Evolutionary conservation across 1,140 invertebrate species (phyloP), one percentile per base, ranked within the genome.

Genomic region (Drosophila sulfurigaster): DNA sequence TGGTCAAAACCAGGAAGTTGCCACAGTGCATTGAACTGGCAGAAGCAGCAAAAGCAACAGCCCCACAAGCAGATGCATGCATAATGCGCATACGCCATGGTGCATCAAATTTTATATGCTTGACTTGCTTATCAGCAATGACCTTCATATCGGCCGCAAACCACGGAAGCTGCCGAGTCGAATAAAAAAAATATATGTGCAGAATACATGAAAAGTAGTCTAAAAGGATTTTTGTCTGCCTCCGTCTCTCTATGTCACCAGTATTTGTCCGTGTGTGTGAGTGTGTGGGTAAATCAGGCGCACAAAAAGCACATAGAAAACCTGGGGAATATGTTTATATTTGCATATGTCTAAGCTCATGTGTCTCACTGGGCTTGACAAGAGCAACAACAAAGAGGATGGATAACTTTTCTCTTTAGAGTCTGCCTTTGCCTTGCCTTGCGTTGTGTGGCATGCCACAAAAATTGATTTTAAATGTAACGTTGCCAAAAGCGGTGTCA

Each of bases 401-500:
- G 41, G 25, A 83, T 67, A 71, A 70, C 57, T 11, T 54, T 62
- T 38, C 48, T 20, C 35, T 11, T 28, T 0, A 45, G 16, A 25
- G 20, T 25, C 52, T 45, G 52, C 28, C 4, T 59, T 41, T 32
- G 30, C 35, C 20, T 25, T 25, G 20, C 20, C 20, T 25, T 63
- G 51, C 30, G 11, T 52, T 56, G 49, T 46, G 62, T 75, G 43
- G 54, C 46, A 35, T 62, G 75, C 75, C 60, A 82, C 78, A 78
- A 87, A 75, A 88, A 88, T 90, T 89, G 85, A 89, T 89, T 89
- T 90, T 76, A 85, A 89, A 90, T 81, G 85, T 81, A 71, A 83
- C 32, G 58, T 77, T 62, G 74, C 74, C 78, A 41, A 72, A 64
- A 75, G 79, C 75, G 57, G 56, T 78, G 68, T 78, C 56, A 72